Evolutionary conservation across 2,113 vertebrate species (phyloP).

Genomic region (Cynocephalus volans): DNA sequence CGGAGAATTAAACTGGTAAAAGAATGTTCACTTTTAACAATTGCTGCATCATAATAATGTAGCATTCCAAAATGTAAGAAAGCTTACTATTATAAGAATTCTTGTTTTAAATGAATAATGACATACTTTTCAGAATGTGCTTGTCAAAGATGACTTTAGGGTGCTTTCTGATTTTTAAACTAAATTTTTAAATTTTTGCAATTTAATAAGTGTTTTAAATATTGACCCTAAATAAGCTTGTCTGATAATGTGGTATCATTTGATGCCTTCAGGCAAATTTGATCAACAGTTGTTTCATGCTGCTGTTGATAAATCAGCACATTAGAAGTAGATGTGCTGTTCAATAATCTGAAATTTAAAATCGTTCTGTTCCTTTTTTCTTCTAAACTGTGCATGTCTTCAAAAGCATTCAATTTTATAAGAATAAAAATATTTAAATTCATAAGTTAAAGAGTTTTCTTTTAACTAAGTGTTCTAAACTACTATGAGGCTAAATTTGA

Average conservation of each 20-base stretch:
- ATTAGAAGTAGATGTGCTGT: slow-evolving; percentile 57
- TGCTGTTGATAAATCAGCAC: slow-evolving; percentile 74
- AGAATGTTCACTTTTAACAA: background rate
- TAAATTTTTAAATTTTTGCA: background rate
- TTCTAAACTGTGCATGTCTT: slow-evolving; percentile 3
- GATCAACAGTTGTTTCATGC: slow-evolving; percentile 73
- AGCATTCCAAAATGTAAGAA: background rate
- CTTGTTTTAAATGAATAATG: background rate
- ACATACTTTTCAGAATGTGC: background rate
- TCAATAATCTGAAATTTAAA: slow-evolving; percentile 66
- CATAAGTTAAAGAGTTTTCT: slow-evolving; percentile 13
- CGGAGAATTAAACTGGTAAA: background rate
- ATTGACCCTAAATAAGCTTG: slow-evolving; percentile 63
- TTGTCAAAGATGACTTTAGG: slow-evolving; percentile 19
- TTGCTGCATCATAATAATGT: background rate
- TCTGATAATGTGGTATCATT: slow-evolving; percentile 73
- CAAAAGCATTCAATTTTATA: slow-evolving; percentile 30
- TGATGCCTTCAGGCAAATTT: slow-evolving; percentile 74
- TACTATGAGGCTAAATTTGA: slow-evolving; percentile 46
- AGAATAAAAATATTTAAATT: slow-evolving; percentile 59
- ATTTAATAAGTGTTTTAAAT: background rate
- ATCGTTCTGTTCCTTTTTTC: slow-evolving; percentile 25
- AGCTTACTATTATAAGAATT: background rate
- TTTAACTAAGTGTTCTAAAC: slow-evolving; percentile 49
- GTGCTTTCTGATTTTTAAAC: slow-evolving; percentile 21